Evolutionary conservation across 2,113 vertebrate species (phyloP), one percentile per base, ranked within the genome.

Genomic region (Osmerus mordax): DNA sequence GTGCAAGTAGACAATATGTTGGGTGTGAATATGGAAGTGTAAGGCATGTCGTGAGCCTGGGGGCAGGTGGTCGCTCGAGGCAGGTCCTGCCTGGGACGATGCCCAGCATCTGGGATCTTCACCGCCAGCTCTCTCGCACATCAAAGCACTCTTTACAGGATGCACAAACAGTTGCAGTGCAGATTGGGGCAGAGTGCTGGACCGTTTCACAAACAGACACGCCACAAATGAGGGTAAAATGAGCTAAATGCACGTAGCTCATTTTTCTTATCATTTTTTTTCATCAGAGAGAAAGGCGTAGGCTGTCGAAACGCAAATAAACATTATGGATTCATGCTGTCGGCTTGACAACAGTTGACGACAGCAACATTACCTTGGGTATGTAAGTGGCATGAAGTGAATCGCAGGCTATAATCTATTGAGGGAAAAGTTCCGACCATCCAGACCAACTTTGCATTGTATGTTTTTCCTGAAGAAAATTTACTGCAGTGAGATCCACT

Each of bases 91-190:
- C 78, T 79, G 71, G 71, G 78, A 53, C 58, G 59, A 53, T 75
- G 81, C 70, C 68, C 58, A 65, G 73, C 47, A 25, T 70, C 65
- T 73, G 76, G 65, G 70, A 69, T 66, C 75, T 70, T 70, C 63
- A 29, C 51, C 0, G n/a, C 78, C 75, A 53, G 69, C 70, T 47
- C 66, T 67, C 73, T 72, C 74, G 80, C 82, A 87, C 85, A 87
- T 90, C 79, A 89, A 89, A 89, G 83, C 28, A 0, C 18, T 41
- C 70, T 59, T 14, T 56, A 84, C 81, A 81, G 87, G 86, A 90
- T 81, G 73, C 64, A 80, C 77, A 88, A 85, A 86, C 83, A 81
- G 82, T 72, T 69, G 66, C 71, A 67, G 76, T 70, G 76, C 66
- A 82, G 85, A 87, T 84, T 78, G 82, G 70, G 64, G 79, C 65